A percentile compares a stretch with the other conserved stretches of the same genome.
These are phyloP conservation scores for Caiman crocodilus DNA, from an alignment of 2,797 vertebrate species.

Conservation along the genomic window DNA sequence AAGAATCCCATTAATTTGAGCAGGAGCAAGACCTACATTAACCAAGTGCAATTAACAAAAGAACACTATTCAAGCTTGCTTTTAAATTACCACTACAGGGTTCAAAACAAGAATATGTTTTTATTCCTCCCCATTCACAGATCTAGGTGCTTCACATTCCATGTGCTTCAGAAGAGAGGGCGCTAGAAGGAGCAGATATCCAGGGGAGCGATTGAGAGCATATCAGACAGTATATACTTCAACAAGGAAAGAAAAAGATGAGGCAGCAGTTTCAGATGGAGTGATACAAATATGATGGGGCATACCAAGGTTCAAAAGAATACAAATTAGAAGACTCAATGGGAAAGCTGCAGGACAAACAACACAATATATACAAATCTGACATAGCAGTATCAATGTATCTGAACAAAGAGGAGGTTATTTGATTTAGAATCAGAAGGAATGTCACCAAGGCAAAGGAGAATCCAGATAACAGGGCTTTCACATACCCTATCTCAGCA, in stretches of 20 bases:
- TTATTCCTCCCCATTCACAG: neutral
- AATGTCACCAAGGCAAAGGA: slow-evolving; percentile 16
- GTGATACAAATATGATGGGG: slow-evolving; percentile 25
- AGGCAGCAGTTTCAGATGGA: slow-evolving; percentile 29
- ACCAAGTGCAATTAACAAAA: neutral
- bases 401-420: neutral
- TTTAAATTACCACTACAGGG: neutral
- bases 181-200: neutral
- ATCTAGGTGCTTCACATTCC: neutral
- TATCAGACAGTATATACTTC: neutral
- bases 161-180: neutral
- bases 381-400: slow-evolving; percentile 24
- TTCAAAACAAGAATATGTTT: neutral
- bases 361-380: neutral
- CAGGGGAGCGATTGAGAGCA: neutral
- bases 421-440: slow-evolving; percentile 41
- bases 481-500: slow-evolving; percentile 47
- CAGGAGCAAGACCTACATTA: neutral
- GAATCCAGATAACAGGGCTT: slow-evolving; percentile 33
- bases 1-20: neutral
- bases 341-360: neutral
- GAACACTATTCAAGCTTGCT: neutral
- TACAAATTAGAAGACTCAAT: neutral
- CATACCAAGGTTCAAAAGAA: slow-evolving; percentile 31
- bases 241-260: neutral